Base-by-base conservation (phyloP, 2,113 vertebrate species). In the Pyxicephalus adspersus region DNA sequence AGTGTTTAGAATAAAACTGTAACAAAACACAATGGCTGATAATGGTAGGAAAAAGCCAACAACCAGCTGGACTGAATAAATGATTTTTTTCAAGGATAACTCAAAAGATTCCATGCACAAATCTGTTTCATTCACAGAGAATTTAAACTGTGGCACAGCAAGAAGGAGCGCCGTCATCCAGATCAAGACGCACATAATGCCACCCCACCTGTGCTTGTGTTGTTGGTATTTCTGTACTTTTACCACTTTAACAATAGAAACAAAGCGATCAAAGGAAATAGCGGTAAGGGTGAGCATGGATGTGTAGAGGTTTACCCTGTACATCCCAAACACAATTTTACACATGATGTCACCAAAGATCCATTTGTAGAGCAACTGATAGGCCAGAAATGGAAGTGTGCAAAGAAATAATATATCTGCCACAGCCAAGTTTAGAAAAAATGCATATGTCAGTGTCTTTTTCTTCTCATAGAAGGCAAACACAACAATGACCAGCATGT, bases 21-120 rank as follows among this genome's bases (percentile, higher is more conserved):
- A 92, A 83, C 90, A 92, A 68, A 85, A 55, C 0, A 78, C 20
- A 87, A 89, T 91, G 82, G 85, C 20, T 2, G 83, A 0, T 26
- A 88, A 61, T 0, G 92, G 91, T 76, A 89, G 77, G 61, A 90
- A 88, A 84, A 91, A 92, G 1, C 87, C 89, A 82, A 92, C 76
- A 0, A 50, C 50, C 84, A 90, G 61, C 83, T 91, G 89, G 22
- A 75, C 67, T 19, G 80, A 64, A 6, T 89, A 81, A 29, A 88
- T 74, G 72, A 81, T 13, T 0, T 85, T 15, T 54, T 85, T 64
- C 60, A 76, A 58, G 0, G 31, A 20, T 8, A 84, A 83, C 1
- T 81, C 73, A 0, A 11, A 26, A 0, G 83, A 2, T 81, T 86
- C 83, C 0, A 22, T 16, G 1, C 87, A 91, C 1, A 0, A 3